Base-by-base conservation (phyloP, 2,797 vertebrate species). In the Malacoraja senta region DNA sequence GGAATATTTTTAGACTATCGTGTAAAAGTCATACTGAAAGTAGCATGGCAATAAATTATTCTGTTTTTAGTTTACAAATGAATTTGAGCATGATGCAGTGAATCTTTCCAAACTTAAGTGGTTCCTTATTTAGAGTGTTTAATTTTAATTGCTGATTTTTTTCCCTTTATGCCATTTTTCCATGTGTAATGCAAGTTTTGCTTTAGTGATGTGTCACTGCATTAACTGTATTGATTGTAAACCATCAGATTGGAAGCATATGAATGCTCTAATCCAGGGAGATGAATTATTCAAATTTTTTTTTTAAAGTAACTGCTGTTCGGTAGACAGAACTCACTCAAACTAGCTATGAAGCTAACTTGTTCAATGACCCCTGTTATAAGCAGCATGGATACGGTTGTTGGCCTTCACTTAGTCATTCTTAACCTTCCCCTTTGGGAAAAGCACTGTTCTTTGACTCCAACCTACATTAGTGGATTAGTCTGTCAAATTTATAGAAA, bases 1-100 rank as follows among this genome's bases (percentile, higher is more conserved):
- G 68, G 35, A 44, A 74, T 92, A 92, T 92, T 92, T 92, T 92
- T 92, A 92, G 90, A 74, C 0, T 76, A 53, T 74, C 29, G 13
- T 72, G 21, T 21, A 38, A 71, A 88, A 83, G 38, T 72, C 35
- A 35, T 26, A 44, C 53, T 91, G 21, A 74, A 91, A 44, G 53
- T 92, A 53, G 35, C 24, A 72, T 72, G 88, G 13, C 35, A 53
- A 53, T 92, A 71, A 74, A 15, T 72, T 74, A 92, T 53, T 53
- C 90, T 74, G 90, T 10, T 92, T 32, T 13, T 53, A 21, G 21
- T 8, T 74, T 91, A 72, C 65, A 32, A 74, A 13, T n/a, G 26
- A 91, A 74, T 35, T 72, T 91, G 35, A 91, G 35, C 21, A 53
- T 92, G 71, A 92, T 53, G 13, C 68, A 53, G 3, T 44, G 13